A percentile compares a stretch with the other conserved stretches of the same genome.
Evolutionary conservation across 2,113 vertebrate genomes (phyloP).

Genomic region (Corythoichthys intestinalis): DNA sequence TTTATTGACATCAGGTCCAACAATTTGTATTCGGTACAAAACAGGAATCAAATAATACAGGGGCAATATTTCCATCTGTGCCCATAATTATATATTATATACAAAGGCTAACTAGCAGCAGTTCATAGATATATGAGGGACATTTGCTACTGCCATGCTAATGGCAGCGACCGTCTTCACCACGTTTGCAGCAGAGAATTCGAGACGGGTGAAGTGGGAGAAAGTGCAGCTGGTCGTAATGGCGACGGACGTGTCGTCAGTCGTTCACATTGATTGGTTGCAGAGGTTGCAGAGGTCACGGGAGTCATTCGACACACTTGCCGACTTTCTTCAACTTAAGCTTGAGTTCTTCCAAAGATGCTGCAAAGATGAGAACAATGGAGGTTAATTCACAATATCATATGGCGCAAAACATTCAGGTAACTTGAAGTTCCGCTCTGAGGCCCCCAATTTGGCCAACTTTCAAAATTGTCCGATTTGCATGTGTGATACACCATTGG

Average conservation of each 20-base stretch:
- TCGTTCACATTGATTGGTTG: background rate
- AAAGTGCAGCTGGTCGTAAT: constrained; percentile 1
- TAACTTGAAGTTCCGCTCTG: no score
- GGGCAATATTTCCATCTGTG: background rate
- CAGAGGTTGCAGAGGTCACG: background rate
- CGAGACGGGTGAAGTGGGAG: background rate
- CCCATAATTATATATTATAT: background rate
- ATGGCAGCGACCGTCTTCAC: background rate
- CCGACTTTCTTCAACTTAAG: constrained; percentile 43
- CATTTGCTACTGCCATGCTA: no score
- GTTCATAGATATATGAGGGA: background rate
- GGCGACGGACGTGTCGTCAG: background rate
- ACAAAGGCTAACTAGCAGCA: background rate
- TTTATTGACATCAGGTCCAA: constrained; percentile 2
- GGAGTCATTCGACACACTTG: constrained; percentile 24
- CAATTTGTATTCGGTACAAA: background rate
- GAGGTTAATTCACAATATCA: background rate
- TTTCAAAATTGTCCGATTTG: no score
- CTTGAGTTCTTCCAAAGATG: constrained; percentile 61
- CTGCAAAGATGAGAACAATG: background rate
- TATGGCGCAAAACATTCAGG: no score
- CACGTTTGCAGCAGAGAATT: background rate
- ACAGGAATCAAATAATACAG: background rate
- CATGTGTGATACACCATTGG: no score
- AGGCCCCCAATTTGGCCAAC: no score